phyloP scores from a whole-genome alignment of 1,140 invertebrate species.

The Conus betulinus region DNA sequence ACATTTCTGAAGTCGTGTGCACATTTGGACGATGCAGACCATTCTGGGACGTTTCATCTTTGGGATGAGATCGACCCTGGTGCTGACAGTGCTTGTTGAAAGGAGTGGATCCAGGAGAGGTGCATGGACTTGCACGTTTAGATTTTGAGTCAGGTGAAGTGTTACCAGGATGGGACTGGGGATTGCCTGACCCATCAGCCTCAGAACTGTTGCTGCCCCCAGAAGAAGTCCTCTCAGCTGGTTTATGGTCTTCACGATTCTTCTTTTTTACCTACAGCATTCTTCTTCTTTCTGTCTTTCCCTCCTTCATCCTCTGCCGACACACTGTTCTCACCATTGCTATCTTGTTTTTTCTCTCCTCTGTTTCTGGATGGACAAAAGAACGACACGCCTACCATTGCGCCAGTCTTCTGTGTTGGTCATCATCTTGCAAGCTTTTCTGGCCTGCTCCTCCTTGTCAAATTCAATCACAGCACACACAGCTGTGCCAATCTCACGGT shows the following conservation, averaged over 20 bases:
- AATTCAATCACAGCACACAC: constrained; percentile 93
- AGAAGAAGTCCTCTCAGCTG: constrained; percentile 56
- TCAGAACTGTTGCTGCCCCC: constrained; percentile 64
- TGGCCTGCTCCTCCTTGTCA: constrained; percentile 88
- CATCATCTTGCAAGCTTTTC: constrained; percentile 82
- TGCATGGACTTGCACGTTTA: constrained; percentile 53
- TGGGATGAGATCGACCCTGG: constrained; percentile 39
- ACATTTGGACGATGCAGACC: too few relatives aligned
- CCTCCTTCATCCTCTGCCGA: too few relatives aligned
- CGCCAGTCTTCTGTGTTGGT: constrained; percentile 69
- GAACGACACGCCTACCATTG: constrained; percentile 78
- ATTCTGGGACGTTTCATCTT: too few relatives aligned
- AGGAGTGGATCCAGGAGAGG: constrained; percentile 67
- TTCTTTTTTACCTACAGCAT: too few relatives aligned
- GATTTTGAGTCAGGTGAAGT: constrained; percentile 26
- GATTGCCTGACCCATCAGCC: constrained; percentile 44
- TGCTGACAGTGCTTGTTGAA: constrained; percentile 49
- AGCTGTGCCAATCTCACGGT: constrained; percentile 86
- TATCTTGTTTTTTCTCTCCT: constrained; percentile 58
- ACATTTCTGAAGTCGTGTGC: neutral
- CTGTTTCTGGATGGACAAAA: constrained; percentile 58
- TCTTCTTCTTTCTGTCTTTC: too few relatives aligned
- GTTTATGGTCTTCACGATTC: constrained; percentile 32
- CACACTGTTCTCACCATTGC: constrained; percentile 30
- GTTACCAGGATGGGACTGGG: constrained; percentile 52